Evolutionary conservation across 2,113 vertebrate species (phyloP), one percentile per base, ranked within the genome.

Genomic region (Ellobius talpinus): DNA sequence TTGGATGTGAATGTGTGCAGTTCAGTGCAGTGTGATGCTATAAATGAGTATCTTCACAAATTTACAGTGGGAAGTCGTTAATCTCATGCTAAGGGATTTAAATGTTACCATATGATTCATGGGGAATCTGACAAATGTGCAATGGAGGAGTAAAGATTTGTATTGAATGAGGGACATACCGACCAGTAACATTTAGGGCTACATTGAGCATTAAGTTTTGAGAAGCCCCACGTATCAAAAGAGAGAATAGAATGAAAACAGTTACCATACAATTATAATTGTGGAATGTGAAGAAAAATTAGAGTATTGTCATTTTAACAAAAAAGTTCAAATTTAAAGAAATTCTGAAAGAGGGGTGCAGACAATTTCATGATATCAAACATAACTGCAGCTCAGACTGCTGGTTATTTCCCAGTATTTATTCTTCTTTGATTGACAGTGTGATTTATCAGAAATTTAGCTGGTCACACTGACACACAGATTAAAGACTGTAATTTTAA

Each of bases 351-450:
- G 26, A 81, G 42, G 0, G 19, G 63, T 39, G 36, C 61, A 96
- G 39, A 93, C 23, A 88, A 90, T 70, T 73, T 87, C n/a, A 78
- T 90, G 55, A 92, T 23, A 2, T 68, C n/a, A 96, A 77, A 6
- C 6, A 52, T 36, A 16, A 55, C 33, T 9, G 2, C n/a, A 45
- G 23, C 33, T 86, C 58, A 88, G 2, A 85, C 16, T 94, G 7
- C 17, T 55, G 29, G 16, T 63, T 88, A 92, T 39, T 47, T 84
- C 91, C 95, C 33, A 76, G 9, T 74, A 50, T 85, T 84, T 87
- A 61, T 76, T 90, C 7, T 76, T 3, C 21, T 39, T 85, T 73
- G 87, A 17, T 65, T 58, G 47, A 93, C 42, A n/a, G 11, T 23
- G 1, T 10, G 26, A 73, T n/a, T 33, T 50, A 7, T 13, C 11